Conservation (phyloP, 2,888 invertebrate genomes). For the Andrena flavipes region DNA sequence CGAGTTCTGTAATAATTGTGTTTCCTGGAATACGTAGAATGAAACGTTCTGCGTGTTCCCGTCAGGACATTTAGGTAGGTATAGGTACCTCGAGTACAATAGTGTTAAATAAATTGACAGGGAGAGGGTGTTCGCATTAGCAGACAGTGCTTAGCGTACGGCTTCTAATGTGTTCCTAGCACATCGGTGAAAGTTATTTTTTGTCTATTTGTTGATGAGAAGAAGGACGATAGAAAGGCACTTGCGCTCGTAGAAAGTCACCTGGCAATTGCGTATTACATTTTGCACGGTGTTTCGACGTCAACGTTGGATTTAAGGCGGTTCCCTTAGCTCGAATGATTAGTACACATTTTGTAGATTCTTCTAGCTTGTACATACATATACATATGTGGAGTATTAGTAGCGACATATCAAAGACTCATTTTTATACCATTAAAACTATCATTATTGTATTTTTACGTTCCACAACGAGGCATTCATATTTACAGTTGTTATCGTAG, state of each 20-base stretch:
- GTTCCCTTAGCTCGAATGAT: background rate
- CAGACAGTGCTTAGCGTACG: background rate
- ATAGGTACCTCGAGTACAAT: background rate
- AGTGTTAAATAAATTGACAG: background rate
- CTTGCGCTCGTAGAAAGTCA: constrained; percentile 24
- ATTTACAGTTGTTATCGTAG: too few relatives aligned
- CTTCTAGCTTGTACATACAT: constrained; percentile 8
- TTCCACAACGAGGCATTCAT: too few relatives aligned
- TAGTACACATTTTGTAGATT: background rate
- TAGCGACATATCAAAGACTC: background rate
- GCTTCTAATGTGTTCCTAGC: constrained; percentile 2
- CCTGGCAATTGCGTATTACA: background rate
- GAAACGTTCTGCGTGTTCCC: too few relatives aligned
- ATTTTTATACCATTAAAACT: background rate
- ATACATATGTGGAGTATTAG: background rate
- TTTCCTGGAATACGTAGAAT: too few relatives aligned
- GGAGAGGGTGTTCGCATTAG: background rate
- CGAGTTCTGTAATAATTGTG: too few relatives aligned
- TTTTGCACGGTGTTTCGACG: background rate
- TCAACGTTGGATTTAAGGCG: background rate
- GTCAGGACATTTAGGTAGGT: background rate
- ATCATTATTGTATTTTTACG: background rate
- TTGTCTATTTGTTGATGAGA: constrained; percentile 4
- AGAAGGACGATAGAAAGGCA: background rate
- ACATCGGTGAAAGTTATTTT: constrained; percentile 40